Evolutionary conservation across 2,113 vertebrate species (phyloP), one percentile per base, ranked within the genome.

Genomic region (Phainopepla nitens): DNA sequence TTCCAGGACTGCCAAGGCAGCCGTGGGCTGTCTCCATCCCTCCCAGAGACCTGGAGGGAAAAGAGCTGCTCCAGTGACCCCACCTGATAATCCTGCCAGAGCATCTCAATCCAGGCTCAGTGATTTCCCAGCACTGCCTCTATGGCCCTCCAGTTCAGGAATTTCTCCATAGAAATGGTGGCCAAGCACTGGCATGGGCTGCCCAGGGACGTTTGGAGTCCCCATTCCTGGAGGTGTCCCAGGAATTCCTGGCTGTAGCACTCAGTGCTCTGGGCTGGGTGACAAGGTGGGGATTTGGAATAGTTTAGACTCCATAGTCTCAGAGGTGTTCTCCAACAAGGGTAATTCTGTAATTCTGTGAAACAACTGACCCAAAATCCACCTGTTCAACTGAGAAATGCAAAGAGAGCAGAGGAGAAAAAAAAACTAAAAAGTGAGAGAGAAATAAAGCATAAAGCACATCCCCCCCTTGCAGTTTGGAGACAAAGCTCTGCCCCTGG

Each of bases 381-480:
- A 15, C 45, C 61, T 89, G 8, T 45, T 79, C 45, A 73, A 66
- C 47, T 42, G 20, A 68, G 31, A 50, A 57, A 65, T 24, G 13
- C 6, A 5, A 19, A 35, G 19, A 33, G 23, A 42, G 16, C 8
- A 29, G 11, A 8, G 39, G 5, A 28, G 10, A 14, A 21, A 12
- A 24, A 7, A 1, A 5, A 7, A 25, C 24, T 10, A 18, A 11
- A 0, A 2, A 2, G 1, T 2, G 11, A 36, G 36, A 20, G 6
- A 54, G 14, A 65, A 23, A 83, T n/a, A n/a, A n/a, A n/a, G n/a
- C n/a, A 54, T 15, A 62, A 69, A 82, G 35, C 36, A 36, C 28
- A 50, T 16, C 7, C 24, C 11, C 33, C 69, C 36, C 45, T 60
- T 49, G 31, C 50, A 56, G 13, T 41, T 15, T 50, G 65, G 47